Percentiles rank a stretch among this genome's conserved stretches.
Evolutionary conservation across 2,888 invertebrate genomes (phyloP).

Genomic region (Leptinotarsa juncta): DNA sequence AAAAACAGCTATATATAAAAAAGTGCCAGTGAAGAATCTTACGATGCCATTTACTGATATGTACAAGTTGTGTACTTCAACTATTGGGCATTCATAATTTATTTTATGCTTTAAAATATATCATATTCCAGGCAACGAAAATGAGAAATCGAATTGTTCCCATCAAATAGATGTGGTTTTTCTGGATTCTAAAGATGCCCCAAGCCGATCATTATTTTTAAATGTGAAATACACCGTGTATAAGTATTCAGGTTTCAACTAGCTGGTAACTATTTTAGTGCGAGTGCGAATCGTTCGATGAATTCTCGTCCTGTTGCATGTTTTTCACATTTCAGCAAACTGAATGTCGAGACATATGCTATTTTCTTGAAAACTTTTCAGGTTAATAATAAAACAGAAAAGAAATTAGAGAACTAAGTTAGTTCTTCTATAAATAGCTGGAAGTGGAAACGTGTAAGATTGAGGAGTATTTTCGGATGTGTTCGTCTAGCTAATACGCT

Average conservation of each 20-base stretch:
- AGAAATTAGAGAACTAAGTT: slow-evolving; percentile 40
- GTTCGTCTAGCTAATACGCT: slow-evolving; percentile 40
- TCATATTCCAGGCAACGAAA: too few relatives aligned
- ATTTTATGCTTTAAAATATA: too few relatives aligned
- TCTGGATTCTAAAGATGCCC: too few relatives aligned
- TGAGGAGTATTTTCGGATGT: slow-evolving; percentile 49
- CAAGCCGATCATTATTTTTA: not conserved
- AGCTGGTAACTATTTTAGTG: not conserved
- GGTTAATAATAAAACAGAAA: slow-evolving; percentile 33
- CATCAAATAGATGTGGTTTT: too few relatives aligned
- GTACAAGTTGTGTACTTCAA: too few relatives aligned
- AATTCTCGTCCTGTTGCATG: not conserved
- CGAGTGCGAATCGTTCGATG: not conserved
- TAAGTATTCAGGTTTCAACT: not conserved
- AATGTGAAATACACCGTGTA: not conserved
- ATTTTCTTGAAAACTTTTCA: slow-evolving; percentile 28
- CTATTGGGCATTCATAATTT: too few relatives aligned
- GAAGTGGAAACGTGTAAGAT: slow-evolving; percentile 45
- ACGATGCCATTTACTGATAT: too few relatives aligned
- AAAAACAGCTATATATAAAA: too few relatives aligned
- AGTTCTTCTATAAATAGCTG: slow-evolving; percentile 44
- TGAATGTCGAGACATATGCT: slow-evolving; percentile 17
- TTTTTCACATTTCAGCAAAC: slow-evolving; percentile 20
- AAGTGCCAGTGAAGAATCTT: too few relatives aligned
- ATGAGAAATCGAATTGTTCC: too few relatives aligned